These are phyloP conservation scores for Drosophila lacicola DNA, from an alignment of 2,888 invertebrate genomes.

Conservation along the genomic window DNA sequence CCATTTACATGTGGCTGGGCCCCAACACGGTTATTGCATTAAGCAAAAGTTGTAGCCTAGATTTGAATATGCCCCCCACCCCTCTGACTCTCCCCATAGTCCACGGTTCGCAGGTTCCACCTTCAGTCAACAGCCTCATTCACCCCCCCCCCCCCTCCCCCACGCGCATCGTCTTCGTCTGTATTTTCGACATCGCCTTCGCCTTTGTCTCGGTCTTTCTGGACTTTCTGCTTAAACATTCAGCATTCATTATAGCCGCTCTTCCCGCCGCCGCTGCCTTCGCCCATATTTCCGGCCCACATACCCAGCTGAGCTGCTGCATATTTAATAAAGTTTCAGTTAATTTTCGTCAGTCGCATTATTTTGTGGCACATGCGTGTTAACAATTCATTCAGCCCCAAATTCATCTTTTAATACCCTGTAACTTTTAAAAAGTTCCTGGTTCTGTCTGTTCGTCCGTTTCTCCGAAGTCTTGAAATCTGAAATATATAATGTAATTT, in stretches of 20 bases:
- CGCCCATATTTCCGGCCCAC: too few species aligned
- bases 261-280: not conserved
- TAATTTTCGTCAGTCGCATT: constrained; percentile 73
- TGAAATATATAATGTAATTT: not conserved
- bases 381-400: constrained; percentile 63
- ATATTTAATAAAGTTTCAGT: constrained; percentile 76
- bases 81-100: not conserved
- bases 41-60: constrained; percentile 77
- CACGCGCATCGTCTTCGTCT: too few species aligned
- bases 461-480: too few species aligned
- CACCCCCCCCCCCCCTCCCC: not conserved
- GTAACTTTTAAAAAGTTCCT: not conserved
- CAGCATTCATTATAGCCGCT: constrained; percentile 63
- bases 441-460: too few species aligned
- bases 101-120: not conserved
- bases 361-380: constrained; percentile 72
- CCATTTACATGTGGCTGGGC: constrained; percentile 67
- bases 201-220: constrained; percentile 14
- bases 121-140: not conserved
- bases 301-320: constrained; percentile 37
- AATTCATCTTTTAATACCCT: constrained; percentile 39
- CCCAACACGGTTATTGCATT: constrained; percentile 78
- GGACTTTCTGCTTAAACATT: constrained; percentile 64
- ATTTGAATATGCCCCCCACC: constrained; percentile 49
- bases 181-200: too few species aligned